Evolutionary conservation across 2,797 vertebrate genomes (phyloP).

Genomic region (Schizopygopsis malacanthus): DNA sequence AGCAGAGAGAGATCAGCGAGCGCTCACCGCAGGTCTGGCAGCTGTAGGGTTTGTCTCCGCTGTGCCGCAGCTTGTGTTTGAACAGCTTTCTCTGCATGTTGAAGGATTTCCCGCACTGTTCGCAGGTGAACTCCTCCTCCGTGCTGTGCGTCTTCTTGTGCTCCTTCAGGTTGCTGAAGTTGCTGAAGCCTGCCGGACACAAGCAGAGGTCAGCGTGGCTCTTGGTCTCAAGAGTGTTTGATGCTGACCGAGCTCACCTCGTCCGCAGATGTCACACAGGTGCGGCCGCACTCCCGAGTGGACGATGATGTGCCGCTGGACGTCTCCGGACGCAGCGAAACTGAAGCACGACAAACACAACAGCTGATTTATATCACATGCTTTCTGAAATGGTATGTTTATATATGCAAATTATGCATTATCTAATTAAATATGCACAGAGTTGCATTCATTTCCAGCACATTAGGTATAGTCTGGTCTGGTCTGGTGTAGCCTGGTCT

Average conservation of each 20-base stretch:
- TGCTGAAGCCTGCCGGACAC: constrained; percentile 87
- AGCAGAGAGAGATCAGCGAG: no score
- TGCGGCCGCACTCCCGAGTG: constrained; percentile 97
- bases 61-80: constrained; percentile 90
- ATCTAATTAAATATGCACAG: background rate
- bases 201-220: background rate
- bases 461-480: no score
- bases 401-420: background rate
- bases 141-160: constrained; percentile 94
- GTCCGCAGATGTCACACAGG: constrained; percentile 94
- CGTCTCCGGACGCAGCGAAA: constrained; percentile 95
- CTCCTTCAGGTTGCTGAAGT: constrained; percentile 96
- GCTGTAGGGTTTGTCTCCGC: constrained; percentile 90
- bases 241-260: constrained; percentile 78
- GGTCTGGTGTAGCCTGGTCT: no score
- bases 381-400: background rate
- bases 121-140: constrained; percentile 93
- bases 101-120: constrained; percentile 96
- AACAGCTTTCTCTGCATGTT: constrained; percentile 94
- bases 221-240: background rate
- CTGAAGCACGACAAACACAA: constrained; percentile 67
- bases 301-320: constrained; percentile 95
- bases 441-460: background rate
- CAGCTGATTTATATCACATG: no score
- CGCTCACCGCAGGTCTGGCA: constrained; percentile 87